Conservation (phyloP, 2,888 invertebrate species). For the Sarcophaga carnaria region DNA sequence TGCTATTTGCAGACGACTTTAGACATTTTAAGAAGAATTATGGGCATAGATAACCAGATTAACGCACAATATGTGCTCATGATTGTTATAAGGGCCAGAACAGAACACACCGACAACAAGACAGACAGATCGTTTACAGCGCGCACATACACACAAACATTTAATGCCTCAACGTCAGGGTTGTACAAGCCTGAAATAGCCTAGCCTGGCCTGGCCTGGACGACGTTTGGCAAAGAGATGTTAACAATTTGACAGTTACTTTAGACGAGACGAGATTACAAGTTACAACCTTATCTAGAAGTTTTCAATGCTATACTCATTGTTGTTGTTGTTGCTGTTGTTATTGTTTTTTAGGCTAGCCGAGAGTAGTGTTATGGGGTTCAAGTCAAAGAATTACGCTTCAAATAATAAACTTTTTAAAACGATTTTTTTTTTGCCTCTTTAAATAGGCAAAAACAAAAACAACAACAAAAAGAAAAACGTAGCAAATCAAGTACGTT, state of each 20-base stretch:
- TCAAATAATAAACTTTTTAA: constrained; percentile 23
- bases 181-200: background rate
- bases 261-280: constrained; percentile 69
- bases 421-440: background rate
- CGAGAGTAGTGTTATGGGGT: constrained; percentile 17
- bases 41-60: constrained; percentile 69
- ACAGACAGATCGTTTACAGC: background rate
- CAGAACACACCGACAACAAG: background rate
- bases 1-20: constrained; percentile 4
- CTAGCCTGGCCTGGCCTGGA: background rate
- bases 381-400: constrained; percentile 61
- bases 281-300: constrained; percentile 64
- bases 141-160: too few species aligned
- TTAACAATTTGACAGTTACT: constrained; percentile 70
- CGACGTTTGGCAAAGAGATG: constrained; percentile 60
- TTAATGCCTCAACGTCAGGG: too few species aligned
- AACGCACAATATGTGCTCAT: constrained; percentile 52
- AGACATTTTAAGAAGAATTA: constrained; percentile 61
- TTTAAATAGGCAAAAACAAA: background rate
- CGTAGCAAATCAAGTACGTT: constrained; percentile 47
- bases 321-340: background rate
- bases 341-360: constrained; percentile 47
- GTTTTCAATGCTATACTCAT: constrained; percentile 47
- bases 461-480: background rate
- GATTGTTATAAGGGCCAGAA: background rate